Base-by-base conservation (phyloP, 2,113 vertebrate genomes). In the Bombycilla garrulus region DNA sequence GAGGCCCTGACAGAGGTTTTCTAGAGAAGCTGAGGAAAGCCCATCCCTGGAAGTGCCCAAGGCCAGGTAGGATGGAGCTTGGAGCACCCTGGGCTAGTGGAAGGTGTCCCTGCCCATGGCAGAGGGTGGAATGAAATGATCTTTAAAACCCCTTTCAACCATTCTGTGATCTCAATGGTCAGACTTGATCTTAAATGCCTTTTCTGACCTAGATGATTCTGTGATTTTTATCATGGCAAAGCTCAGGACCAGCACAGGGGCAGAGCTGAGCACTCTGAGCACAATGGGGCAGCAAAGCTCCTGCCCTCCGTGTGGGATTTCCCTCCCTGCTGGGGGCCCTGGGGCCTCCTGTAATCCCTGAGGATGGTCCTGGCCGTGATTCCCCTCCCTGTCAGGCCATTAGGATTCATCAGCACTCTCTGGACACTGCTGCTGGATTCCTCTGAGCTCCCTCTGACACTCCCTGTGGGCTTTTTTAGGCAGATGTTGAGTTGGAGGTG, bases 261-360 rank as follows among this genome's bases (percentile, higher is more conserved):
- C 28, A 20, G 4, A 24, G 54, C 20, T 57, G 58, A 64, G 42
- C 22, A 7, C 6, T 5, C 4, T 36, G 16, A 82, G 25, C 1
- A 2, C 9, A 40, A 5, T 0, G 9, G 8, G 42, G 77, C 2
- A 1, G 79, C 65, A 48, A 26, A 20, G 15, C 29, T 33, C 4
- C 28, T 61, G 28, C 45, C 23, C 8, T 67, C 3, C 0, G 2
- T 4, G 7, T 9, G 23, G 23, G 29, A 12, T 25, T 74, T 56
- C 20, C 19, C 10, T 61, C 24, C n/a, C 5, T 0, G 0, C 9
- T 2, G 2, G 1, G 8, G 74, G 40, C 31, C 6, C 2, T 1
- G 16, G 33, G 21, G 42, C 36, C 33, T 76, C 3, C 0, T 22
- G 17, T 44, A 38, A 48, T 12, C 26, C 11, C 22, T 18, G 23